Conservation (phyloP, 2,113 vertebrate genomes). For the Burhinus bistriatus region DNA sequence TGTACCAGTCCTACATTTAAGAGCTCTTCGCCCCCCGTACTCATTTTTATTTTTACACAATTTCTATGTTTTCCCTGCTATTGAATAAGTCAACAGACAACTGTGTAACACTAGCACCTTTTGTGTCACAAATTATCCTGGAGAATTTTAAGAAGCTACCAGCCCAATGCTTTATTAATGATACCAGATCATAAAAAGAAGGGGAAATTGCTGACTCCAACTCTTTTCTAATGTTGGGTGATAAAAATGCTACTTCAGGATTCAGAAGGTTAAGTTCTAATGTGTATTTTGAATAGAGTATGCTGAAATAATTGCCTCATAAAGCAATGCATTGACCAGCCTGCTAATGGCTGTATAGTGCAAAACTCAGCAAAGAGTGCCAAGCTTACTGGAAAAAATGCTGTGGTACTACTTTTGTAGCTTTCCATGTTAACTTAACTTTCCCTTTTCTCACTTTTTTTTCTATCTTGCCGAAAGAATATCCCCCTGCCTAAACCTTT, state of each 20-base stretch:
- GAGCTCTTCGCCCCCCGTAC: background rate
- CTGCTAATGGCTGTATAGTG: slow-evolving; percentile 84
- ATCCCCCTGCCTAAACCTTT: background rate
- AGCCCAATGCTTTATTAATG: slow-evolving; percentile 90
- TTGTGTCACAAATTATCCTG: slow-evolving; percentile 83
- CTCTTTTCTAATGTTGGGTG: slow-evolving; percentile 88
- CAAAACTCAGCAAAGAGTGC: slow-evolving; percentile 86
- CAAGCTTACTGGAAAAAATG: slow-evolving; percentile 86
- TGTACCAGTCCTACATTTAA: background rate
- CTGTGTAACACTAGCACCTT: slow-evolving; percentile 75
- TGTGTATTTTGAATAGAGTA: slow-evolving; percentile 92
- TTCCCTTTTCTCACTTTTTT: slow-evolving; percentile 19
- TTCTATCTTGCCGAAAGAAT: background rate
- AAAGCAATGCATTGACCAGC: slow-evolving; percentile 88
- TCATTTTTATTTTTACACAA: slow-evolving; percentile 68
- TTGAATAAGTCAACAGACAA: slow-evolving; percentile 84
- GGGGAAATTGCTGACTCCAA: slow-evolving; percentile 82
- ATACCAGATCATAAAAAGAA: slow-evolving; percentile 83
- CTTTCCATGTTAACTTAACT: slow-evolving; percentile 67
- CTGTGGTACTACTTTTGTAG: slow-evolving; percentile 77
- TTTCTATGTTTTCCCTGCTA: slow-evolving; percentile 29
- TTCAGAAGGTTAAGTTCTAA: slow-evolving; percentile 95
- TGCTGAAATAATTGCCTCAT: slow-evolving; percentile 92
- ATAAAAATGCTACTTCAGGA: slow-evolving; percentile 92
- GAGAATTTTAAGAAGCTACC: slow-evolving; percentile 75